phyloP scores from a whole-genome alignment of 2,797 vertebrate species.

The Carapus acus region DNA sequence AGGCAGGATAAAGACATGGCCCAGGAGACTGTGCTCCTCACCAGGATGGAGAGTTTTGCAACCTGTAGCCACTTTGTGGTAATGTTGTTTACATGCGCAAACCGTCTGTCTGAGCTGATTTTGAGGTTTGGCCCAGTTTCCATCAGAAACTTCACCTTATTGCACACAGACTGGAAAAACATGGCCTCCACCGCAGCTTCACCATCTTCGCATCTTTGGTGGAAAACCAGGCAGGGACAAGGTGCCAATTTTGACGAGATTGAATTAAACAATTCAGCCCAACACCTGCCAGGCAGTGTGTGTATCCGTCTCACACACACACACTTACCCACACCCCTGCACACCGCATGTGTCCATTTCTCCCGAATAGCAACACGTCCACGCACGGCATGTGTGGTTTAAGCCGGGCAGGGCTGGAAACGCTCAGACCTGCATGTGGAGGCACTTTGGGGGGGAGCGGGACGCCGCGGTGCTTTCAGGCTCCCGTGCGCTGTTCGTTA shows the following conservation, averaged over 20 bases:
- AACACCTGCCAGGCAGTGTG: not conserved
- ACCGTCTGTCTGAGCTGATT: too few species aligned
- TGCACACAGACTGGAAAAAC: too few species aligned
- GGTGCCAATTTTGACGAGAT: too few species aligned
- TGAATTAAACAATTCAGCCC: not conserved
- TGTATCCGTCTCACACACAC: not conserved
- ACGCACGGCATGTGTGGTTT: slow-evolving; percentile 10
- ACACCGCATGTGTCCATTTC: slow-evolving; percentile 41
- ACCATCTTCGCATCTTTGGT: too few species aligned
- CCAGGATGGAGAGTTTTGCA: not conserved
- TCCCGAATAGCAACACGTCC: slow-evolving; percentile 19
- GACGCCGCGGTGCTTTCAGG: slow-evolving; percentile 28
- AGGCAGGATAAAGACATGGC: slow-evolving; percentile 23
- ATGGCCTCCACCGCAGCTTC: too few species aligned
- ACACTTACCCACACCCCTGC: slow-evolving; percentile 4
- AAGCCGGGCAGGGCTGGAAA: too few species aligned
- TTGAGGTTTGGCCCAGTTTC: too few species aligned
- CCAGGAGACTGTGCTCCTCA: slow-evolving; percentile 2
- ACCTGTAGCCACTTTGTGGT: not conserved
- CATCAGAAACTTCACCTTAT: too few species aligned
- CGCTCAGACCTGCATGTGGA: slow-evolving; percentile 22
- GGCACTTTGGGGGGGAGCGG: slow-evolving; percentile 37
- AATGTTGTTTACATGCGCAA: too few species aligned
- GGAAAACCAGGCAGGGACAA: too few species aligned
- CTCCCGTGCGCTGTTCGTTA: slow-evolving; percentile 35